Conservation (phyloP, 2,888 invertebrate species). For the Spodoptera littoralis region DNA sequence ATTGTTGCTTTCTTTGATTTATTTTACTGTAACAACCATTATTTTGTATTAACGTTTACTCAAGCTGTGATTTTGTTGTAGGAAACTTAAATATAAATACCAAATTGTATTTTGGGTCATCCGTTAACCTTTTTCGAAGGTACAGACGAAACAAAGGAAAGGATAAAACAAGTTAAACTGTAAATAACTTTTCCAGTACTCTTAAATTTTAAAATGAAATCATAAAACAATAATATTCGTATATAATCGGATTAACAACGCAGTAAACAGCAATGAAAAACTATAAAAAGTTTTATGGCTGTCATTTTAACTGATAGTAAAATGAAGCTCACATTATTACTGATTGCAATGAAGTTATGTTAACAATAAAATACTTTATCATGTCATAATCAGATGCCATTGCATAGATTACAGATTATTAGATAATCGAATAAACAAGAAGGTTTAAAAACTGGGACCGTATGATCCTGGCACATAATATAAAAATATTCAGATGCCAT, state of each 20-base stretch:
- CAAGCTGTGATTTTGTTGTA: too few relatives aligned
- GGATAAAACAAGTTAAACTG: neutral
- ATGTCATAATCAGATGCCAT: neutral
- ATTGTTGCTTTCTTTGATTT: too few relatives aligned
- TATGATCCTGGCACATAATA: neutral
- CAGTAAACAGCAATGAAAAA: constrained; percentile 33
- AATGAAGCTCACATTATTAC: constrained; percentile 30
- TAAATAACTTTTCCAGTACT: neutral
- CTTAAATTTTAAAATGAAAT: constrained; percentile 4
- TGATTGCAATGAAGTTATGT: constrained; percentile 3
- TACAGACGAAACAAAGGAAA: neutral
- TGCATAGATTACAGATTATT: neutral
- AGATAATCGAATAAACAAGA: neutral
- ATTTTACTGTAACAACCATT: too few relatives aligned
- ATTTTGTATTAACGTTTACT: too few relatives aligned
- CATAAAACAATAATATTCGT: constrained; percentile 18
- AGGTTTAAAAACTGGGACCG: neutral
- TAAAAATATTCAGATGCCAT: neutral
- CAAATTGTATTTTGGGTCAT: too few relatives aligned
- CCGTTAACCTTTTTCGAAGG: neutral
- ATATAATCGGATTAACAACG: constrained; percentile 12
- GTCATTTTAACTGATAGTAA: constrained; percentile 24
- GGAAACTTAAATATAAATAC: neutral
- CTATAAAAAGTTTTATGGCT: constrained; percentile 18
- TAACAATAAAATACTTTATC: constrained; percentile 4